Percentiles rank a stretch among this genome's conserved stretches.
phyloP scores from a whole-genome alignment of 2,888 invertebrate species.

The Rhagonycha fulva region DNA sequence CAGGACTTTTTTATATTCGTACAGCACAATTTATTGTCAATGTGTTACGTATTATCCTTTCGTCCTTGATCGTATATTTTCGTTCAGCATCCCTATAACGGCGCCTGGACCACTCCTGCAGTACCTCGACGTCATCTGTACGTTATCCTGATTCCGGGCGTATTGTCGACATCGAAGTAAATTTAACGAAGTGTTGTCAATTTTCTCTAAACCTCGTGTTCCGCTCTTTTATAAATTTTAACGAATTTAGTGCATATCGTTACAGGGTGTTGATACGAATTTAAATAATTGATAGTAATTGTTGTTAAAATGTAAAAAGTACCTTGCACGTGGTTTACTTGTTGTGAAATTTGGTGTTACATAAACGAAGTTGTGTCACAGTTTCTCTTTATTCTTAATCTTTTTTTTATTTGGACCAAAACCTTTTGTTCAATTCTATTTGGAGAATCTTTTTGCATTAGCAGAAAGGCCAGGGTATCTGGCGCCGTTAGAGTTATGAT shows the following conservation, averaged over 20 bases:
- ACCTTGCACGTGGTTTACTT: not conserved
- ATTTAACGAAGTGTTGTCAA: conserved; percentile 11
- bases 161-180: conserved; percentile 25
- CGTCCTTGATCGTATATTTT: conserved; percentile 28
- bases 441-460: conserved; percentile 12
- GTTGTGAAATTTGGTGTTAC: not conserved
- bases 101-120: conserved; percentile 46
- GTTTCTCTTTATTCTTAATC: not conserved
- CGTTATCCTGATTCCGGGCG: conserved; percentile 24
- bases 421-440: not conserved
- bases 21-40: conserved; percentile 19
- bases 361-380: not conserved
- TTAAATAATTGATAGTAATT: not conserved
- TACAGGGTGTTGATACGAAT: conserved; percentile 1
- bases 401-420: not conserved
- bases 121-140: conserved; percentile 41
- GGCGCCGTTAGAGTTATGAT: conserved; percentile 28
- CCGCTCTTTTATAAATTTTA: not conserved
- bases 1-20: not conserved
- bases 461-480: conserved; percentile 24
- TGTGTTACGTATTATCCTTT: conserved; percentile 29
- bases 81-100: conserved; percentile 39
- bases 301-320: not conserved
- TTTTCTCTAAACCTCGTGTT: conserved; percentile 1
- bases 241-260: not conserved